Percentiles rank a stretch among this genome's conserved stretches.
Evolutionary conservation across 1,140 invertebrate genomes (phyloP).

Genomic region (Halictus rubicundus): DNA sequence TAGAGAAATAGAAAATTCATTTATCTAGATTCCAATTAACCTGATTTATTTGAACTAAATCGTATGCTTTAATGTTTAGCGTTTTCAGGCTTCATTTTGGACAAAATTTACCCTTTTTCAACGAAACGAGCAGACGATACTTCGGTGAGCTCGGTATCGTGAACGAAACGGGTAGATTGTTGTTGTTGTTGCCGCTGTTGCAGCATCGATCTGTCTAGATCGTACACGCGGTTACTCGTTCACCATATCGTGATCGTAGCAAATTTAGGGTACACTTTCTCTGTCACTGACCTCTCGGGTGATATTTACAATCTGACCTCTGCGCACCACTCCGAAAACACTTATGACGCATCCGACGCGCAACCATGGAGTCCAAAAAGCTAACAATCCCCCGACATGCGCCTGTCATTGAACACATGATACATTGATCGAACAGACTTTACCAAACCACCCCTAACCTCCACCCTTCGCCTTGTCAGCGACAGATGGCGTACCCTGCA

Average conservation of each 20-base stretch:
- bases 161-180: slow-evolving; percentile 33
- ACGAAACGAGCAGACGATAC: slow-evolving; percentile 32
- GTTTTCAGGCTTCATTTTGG: not conserved
- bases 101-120: slow-evolving; percentile 50
- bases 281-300: slow-evolving; percentile 44
- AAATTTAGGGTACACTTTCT: slow-evolving; percentile 13
- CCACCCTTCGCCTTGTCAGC: slow-evolving; percentile 8
- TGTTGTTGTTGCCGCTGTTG: slow-evolving; percentile 53
- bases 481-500: slow-evolving; percentile 47
- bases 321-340: slow-evolving; percentile 11
- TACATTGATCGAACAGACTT: slow-evolving; percentile 24
- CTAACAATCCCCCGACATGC: slow-evolving; percentile 42
- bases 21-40: not conserved
- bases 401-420: slow-evolving; percentile 22
- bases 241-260: slow-evolving; percentile 45
- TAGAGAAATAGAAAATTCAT: slow-evolving; percentile 8
- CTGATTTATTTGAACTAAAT: not conserved
- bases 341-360: slow-evolving; percentile 55
- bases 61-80: not conserved
- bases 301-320: slow-evolving; percentile 45
- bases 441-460: slow-evolving; percentile 26
- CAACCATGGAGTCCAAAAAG: slow-evolving; percentile 48
- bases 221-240: slow-evolving; percentile 47
- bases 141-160: slow-evolving; percentile 42
- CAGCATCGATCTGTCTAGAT: slow-evolving; percentile 60